Evolutionary conservation across 1,140 invertebrate genomes (phyloP), one percentile per base, ranked within the genome.

Genomic region (Drosophila gunungcola): DNA sequence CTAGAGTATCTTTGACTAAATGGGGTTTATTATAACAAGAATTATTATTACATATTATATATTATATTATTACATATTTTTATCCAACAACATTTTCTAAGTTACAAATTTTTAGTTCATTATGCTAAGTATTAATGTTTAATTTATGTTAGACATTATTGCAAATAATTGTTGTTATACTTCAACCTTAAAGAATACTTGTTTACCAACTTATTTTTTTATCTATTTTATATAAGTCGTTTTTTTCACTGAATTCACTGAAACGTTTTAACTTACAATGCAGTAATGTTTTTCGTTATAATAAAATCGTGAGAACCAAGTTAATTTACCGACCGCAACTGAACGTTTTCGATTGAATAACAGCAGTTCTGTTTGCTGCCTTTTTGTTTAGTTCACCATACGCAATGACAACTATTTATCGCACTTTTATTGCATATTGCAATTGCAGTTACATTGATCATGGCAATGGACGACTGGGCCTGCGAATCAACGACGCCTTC

Each of bases 401-500:
- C 51, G 16, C n/a, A 61, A n/a, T 52, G 9, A 0, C n/a, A 43
- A 27, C 13, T 41, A 46, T 46, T 64, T 49, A 51, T 58, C 9
- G 7, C 11, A n/a, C 13, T 39, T 43, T 27, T 41, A 49, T 61
- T 53, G 21, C 25, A 4, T 16, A 39, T 45, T 69, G 93, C 84
- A 93, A 39, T 45, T 69, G 93, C 84, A 93, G 93, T 46, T 95
- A 96, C 80, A 92, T 95, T 34, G 93, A 94, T 74, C 94, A 94
- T 51, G 94, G 94, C 49, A 94, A 95, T 48, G 95, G 95, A 32
- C 92, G 93, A 3, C 93, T 95, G 46, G 94, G 93, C 41, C 93
- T 97, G 32, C 92, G 94, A 29, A 93, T 97, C 39, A 92, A 93
- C 10, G 95, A 97, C 79, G 93, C 95, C 36, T 95, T 95, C 78